Conservation (phyloP, 2,113 vertebrate genomes). For the Crotalus helleri region DNA sequence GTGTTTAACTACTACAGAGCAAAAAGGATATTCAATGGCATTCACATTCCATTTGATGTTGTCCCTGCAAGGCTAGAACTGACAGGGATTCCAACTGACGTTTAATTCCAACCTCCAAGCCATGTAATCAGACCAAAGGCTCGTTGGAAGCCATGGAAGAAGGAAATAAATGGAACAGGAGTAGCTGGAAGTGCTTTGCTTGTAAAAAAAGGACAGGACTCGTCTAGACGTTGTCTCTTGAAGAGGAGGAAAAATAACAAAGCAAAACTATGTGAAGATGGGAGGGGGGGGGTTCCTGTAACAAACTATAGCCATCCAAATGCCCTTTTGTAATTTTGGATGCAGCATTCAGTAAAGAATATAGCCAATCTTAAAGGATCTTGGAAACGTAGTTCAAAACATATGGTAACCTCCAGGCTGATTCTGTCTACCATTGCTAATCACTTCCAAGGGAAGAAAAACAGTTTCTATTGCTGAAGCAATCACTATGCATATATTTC, state of each 20-base stretch:
- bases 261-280: neutral
- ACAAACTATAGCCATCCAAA: neutral
- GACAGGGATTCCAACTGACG: constrained; percentile 48
- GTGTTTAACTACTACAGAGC: constrained; percentile 29
- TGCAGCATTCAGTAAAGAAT: neutral
- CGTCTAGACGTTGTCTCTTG: fast-evolving
- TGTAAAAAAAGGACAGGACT: neutral
- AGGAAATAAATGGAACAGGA: neutral
- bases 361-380: neutral
- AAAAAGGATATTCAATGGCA: constrained; percentile 32
- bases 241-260: neutral
- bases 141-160: fast-evolving
- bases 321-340: neutral
- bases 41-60: constrained; percentile 46
- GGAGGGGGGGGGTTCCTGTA: no score
- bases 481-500: neutral
- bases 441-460: neutral
- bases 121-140: constrained; percentile 46
- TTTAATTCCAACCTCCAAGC: constrained; percentile 40
- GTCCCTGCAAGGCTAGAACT: constrained; percentile 40
- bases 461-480: neutral
- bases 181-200: neutral
- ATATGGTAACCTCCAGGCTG: neutral
- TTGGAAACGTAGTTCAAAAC: neutral
- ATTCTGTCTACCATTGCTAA: neutral